Evolutionary conservation across 23 tunicate species (phyloP), one percentile per base, ranked within the genome.

Genomic region (Ciona savignyi): DNA sequence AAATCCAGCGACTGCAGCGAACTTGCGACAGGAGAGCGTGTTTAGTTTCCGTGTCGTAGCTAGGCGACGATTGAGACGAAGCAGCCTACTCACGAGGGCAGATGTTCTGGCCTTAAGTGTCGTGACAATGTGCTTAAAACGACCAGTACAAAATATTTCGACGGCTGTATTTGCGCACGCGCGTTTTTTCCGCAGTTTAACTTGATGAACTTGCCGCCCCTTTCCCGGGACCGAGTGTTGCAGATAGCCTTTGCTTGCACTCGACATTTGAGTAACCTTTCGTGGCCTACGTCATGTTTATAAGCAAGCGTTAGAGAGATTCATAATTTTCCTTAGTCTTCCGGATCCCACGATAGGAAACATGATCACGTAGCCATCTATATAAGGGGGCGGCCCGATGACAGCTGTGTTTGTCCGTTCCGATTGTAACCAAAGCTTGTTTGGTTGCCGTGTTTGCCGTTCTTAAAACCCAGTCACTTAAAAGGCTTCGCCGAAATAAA

Each of bases 341-440:
- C 25, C 35, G 35, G 73, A 69, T 69, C 73, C 73, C 24, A 34
- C 49, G 49, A 35, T 30, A 69, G 32, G 49, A 35, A 30, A 23
- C 51, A 34, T 20, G 34, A 69, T 69, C 73, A 69, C 73, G 73
- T 69, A 4, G 49, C 51, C 73, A 31, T 42, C 73, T 69, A 69
- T 69, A 69, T 69, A 30, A 31, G 34, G 73, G 73, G 73, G 33
- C 73, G 34, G 56, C 11, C 56, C 34, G 29, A 15, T 34, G 33
- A 51, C 77, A 72, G 77, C 77, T 72, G 77, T 72, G 77, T 72
- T 72, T 72, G 65, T 72, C 77, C 65, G 35, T 32, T 27, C 2
- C 35, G 77, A 29, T 49, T 51, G 77, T 49, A 51, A 30, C 77
- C 32, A 49, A 25, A 25, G 77, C 77, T 72, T 72, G 48, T 72